phyloP scores from a whole-genome alignment of 1,140 invertebrate genomes.

The Contarinia nasturtii region DNA sequence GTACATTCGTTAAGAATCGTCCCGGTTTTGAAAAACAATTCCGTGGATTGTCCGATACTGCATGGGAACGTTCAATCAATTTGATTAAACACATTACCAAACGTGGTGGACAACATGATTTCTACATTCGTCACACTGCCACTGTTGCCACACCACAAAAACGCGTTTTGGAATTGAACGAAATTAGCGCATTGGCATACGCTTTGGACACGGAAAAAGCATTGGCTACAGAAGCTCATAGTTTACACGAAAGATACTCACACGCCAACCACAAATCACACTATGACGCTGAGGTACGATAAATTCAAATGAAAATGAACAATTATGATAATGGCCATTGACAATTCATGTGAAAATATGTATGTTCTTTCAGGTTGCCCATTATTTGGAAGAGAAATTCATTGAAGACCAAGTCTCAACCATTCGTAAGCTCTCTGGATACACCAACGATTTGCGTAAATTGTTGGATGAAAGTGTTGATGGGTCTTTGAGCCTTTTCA shows the following conservation, averaged over 20 bases:
- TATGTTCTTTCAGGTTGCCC: slow-evolving; percentile 29
- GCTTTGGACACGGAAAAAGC: slow-evolving; percentile 54
- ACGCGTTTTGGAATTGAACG: slow-evolving; percentile 20
- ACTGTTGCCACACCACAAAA: background rate
- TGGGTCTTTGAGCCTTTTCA: slow-evolving; percentile 39
- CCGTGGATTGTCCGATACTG: slow-evolving; percentile 46
- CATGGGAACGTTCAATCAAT: slow-evolving; percentile 52
- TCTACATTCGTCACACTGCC: slow-evolving; percentile 2
- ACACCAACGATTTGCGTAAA: slow-evolving; percentile 47
- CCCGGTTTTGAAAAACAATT: slow-evolving; percentile 57
- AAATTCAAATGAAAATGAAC: background rate
- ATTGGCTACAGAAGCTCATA: slow-evolving; percentile 41
- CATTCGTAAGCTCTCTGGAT: slow-evolving; percentile 46
- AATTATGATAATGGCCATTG: no score
- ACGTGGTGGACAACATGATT: slow-evolving; percentile 32
- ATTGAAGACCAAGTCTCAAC: slow-evolving; percentile 41
- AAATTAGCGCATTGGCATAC: slow-evolving; percentile 47
- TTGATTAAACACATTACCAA: slow-evolving; percentile 55
- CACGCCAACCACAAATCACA: slow-evolving; percentile 18
- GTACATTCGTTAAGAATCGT: slow-evolving; percentile 53
- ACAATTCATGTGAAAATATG: background rate
- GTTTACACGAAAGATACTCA: slow-evolving; percentile 33
- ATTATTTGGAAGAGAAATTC: slow-evolving; percentile 56
- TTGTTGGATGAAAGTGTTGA: slow-evolving; percentile 35
- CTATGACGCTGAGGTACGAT: slow-evolving; percentile 40